Conservation (phyloP, 2,113 vertebrate species). For the Toxostoma redivivum region DNA sequence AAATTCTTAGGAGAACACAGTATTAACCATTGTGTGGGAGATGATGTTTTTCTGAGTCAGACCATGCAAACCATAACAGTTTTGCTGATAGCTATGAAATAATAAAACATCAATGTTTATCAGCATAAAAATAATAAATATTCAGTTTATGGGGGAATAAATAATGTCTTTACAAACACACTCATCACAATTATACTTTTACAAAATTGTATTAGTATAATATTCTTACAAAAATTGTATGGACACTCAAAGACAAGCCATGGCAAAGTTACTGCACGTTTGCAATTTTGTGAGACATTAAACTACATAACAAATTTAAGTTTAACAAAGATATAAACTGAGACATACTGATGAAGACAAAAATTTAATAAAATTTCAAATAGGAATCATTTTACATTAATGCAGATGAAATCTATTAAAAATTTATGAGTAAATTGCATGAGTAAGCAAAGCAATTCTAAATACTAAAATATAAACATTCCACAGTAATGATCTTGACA, state of each 20-base stretch:
- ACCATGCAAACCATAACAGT: neutral
- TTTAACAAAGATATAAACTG: neutral
- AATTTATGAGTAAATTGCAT: neutral
- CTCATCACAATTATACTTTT: neutral
- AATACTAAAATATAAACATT: neutral
- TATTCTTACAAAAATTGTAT: neutral
- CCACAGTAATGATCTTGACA: neutral
- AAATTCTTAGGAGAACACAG: neutral
- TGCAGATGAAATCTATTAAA: neutral
- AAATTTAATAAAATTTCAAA: neutral
- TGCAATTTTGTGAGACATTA: neutral
- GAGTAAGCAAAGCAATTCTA: neutral
- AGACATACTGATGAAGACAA: neutral
- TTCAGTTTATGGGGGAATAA: neutral
- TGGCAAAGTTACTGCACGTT: neutral
- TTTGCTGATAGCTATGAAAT: neutral
- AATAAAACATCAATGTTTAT: neutral
- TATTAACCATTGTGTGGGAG: neutral
- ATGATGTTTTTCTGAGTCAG: neutral
- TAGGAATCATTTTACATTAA: neutral
- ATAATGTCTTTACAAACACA: slow-evolving; percentile 4
- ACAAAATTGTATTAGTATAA: neutral
- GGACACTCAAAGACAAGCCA: neutral
- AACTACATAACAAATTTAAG: neutral
- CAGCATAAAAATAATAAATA: neutral